These are phyloP conservation scores for Lamprotornis superbus DNA, from an alignment of 2,113 vertebrate genomes.

Conservation along the genomic window DNA sequence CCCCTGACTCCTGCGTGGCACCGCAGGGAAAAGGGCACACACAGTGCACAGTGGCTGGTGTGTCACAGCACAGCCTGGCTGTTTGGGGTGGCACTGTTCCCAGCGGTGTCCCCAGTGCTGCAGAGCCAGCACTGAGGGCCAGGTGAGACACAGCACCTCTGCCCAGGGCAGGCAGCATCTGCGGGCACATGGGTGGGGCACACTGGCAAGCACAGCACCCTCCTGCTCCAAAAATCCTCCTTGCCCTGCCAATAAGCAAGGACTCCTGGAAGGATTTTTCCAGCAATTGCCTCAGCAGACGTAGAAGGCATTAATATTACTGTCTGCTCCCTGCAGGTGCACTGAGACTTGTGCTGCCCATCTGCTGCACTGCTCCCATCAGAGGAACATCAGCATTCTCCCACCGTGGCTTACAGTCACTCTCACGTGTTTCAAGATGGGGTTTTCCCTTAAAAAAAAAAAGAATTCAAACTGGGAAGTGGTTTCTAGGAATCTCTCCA, in stretches of 20 bases:
- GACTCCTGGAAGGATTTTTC: neutral
- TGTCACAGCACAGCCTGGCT: neutral
- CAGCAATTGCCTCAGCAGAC: neutral
- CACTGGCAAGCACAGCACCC: neutral
- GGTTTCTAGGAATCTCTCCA: slow-evolving; percentile 14
- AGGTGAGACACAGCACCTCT: neutral
- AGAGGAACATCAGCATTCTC: neutral
- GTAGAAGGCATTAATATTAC: neutral
- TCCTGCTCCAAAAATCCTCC: neutral
- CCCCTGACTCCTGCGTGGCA: fast-evolving
- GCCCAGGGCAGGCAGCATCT: neutral
- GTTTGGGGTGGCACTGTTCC: neutral
- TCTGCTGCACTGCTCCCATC: neutral
- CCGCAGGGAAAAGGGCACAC: neutral
- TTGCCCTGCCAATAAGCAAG: neutral
- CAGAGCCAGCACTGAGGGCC: fast-evolving
- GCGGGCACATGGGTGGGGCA: fast-evolving
- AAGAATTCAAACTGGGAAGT: neutral
- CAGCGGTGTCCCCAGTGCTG: neutral
- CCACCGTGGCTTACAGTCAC: neutral
- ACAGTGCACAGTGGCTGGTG: neutral
- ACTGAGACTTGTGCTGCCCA: neutral
- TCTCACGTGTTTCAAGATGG: neutral
- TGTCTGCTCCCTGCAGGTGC: neutral
- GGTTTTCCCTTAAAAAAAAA: neutral